Percentiles rank a stretch among this genome's conserved stretches.
These are phyloP conservation scores for Bolborhynchus lineola DNA, from an alignment of 2,113 vertebrate species.

Conservation along the genomic window DNA sequence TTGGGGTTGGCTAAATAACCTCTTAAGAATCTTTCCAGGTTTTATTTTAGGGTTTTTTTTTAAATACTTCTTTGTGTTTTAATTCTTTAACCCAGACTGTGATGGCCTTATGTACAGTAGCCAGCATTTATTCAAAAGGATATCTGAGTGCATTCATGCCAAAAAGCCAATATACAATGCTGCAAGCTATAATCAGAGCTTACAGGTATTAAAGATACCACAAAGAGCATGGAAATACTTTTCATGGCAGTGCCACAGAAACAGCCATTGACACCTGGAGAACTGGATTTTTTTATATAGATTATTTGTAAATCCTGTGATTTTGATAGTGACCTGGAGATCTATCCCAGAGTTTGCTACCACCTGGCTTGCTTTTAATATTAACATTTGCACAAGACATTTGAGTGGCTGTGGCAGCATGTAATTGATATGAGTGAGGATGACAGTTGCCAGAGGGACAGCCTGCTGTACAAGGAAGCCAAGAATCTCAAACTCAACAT, in stretches of 20 bases:
- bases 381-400: conserved; percentile 11
- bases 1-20: neutral
- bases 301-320: neutral
- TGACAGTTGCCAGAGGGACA: conserved; percentile 57
- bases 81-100: neutral
- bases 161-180: neutral
- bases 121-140: neutral
- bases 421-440: conserved; percentile 52
- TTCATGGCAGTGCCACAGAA: neutral
- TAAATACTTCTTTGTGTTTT: neutral
- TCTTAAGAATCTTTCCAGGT: neutral
- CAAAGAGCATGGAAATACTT: neutral
- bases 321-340: neutral
- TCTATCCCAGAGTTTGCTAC: neutral
- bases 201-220: neutral
- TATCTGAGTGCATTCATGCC: neutral
- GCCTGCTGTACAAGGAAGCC: conserved; percentile 36
- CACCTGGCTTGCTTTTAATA: conserved; percentile 22
- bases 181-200: neutral
- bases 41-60: neutral
- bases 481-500: conserved; percentile 44
- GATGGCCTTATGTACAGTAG: neutral
- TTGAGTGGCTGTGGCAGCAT: conserved; percentile 14
- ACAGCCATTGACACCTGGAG: neutral
- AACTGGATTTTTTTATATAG: neutral